Evolutionary conservation across 2,113 vertebrate species (phyloP), one percentile per base, ranked within the genome.

Genomic region (Perognathus longimembris): DNA sequence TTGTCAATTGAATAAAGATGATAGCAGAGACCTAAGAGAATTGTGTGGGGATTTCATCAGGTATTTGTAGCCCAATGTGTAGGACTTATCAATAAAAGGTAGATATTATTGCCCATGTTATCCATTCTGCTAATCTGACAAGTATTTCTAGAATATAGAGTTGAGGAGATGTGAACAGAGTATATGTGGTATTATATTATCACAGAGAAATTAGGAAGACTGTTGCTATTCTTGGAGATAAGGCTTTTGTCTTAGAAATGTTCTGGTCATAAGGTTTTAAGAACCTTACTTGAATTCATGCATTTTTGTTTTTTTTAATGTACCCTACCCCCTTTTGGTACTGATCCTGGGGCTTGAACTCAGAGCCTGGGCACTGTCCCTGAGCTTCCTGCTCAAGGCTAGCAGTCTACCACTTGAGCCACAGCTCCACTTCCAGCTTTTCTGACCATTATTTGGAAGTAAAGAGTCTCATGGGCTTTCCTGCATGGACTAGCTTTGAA

Each of bases 1-100:
- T 85, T 42, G 71, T 85, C 28, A 88, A 4, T 63, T 85, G 89
- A 92, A 57, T 69, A 54, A 85, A 36, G 10, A 6, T 69, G 61
- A 57, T 66, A 21, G 85, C 1, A 63, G 1, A 32, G 34, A 61
- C 3, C 1, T 32, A 20, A 81, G 24, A 42, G 7, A 32, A 5
- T 79, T 82, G 7, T 57, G 7, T 30, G 28, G 89, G 26, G n/a
- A 36, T 84, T n/a, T 61, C 85, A 6, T n/a, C 45, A 91, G 34
- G 32, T 57, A 71, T 45, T 40, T 67, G 18, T 40, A 85, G 36
- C 50, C 12, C 21, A 59, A 6, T 69, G 9, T n/a, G 67, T 67
- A 17, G 2, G 22, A 54, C 18, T 0, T 70, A 61, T 63, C 28
- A 66, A 24, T 59, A 74, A 79, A 86, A 84, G 8, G 11, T 38